Conservation (phyloP, 30 jellyfish, hydroid and myxozoan species). For the Thelohanellus kitauei region DNA sequence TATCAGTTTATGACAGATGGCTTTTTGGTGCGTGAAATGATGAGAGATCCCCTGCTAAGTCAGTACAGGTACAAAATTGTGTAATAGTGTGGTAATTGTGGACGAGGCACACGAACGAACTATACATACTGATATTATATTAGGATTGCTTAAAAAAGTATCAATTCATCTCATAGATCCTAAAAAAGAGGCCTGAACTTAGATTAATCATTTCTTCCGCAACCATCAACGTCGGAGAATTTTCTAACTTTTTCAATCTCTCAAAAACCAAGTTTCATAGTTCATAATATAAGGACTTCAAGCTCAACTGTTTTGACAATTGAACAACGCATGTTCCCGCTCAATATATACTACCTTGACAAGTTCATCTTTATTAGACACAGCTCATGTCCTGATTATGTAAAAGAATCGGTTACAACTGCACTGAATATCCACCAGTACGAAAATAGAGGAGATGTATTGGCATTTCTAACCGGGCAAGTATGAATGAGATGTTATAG, state of each 20-base stretch:
- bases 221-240: slow-evolving; percentile 33
- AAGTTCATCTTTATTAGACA: background rate
- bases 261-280: background rate
- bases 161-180: slow-evolving; percentile 4
- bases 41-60: slow-evolving; percentile 60
- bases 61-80: slow-evolving; percentile 30
- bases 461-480: slow-evolving; percentile 84
- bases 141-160: slow-evolving; percentile 41
- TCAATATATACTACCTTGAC: slow-evolving; percentile 27
- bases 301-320: slow-evolving; percentile 24
- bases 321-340: slow-evolving; percentile 66
- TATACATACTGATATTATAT: slow-evolving; percentile 31
- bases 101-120: slow-evolving; percentile 91
- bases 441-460: slow-evolving; percentile 46
- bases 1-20: slow-evolving; percentile 69
- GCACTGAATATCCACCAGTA: slow-evolving; percentile 34
- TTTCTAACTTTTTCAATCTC: slow-evolving; percentile 1
- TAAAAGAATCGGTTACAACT: slow-evolving; percentile 38
- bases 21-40: slow-evolving; percentile 57
- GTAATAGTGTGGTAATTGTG: slow-evolving; percentile 13
- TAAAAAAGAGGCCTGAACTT: slow-evolving; percentile 37
- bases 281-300: too few species aligned
- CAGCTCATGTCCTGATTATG: slow-evolving; percentile 43
- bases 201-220: slow-evolving; percentile 62
- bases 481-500: background rate